Percentiles rank a stretch among this genome's conserved stretches.
phyloP scores from a whole-genome alignment of 2,797 vertebrate genomes.

The Chelmon rostratus region DNA sequence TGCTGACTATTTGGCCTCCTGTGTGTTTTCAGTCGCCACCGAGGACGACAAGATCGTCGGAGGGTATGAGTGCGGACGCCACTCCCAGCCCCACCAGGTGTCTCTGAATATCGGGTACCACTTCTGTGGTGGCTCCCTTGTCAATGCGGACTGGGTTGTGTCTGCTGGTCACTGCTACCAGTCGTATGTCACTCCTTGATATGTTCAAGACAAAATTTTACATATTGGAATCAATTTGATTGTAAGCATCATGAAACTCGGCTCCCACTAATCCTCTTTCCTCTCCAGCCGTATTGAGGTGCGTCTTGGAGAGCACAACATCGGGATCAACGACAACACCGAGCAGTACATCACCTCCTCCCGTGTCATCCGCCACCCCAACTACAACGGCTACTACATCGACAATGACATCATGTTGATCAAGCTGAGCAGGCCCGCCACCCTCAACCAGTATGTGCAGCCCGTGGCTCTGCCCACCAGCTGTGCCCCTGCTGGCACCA shows the following conservation, averaged over 20 bases:
- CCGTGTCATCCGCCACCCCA: slow-evolving; percentile 83
- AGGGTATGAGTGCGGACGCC: slow-evolving; percentile 71
- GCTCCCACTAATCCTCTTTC: background rate
- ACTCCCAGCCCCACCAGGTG: slow-evolving; percentile 78
- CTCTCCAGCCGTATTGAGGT: slow-evolving; percentile 83
- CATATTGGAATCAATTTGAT: background rate
- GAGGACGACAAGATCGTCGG: slow-evolving; percentile 83
- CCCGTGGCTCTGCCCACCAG: slow-evolving; percentile 82
- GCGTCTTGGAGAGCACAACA: slow-evolving; percentile 87
- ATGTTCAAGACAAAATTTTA: background rate
- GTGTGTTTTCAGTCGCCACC: slow-evolving; percentile 49
- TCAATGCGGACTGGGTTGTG: slow-evolving; percentile 79
- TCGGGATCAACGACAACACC: slow-evolving; percentile 68
- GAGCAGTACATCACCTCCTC: slow-evolving; percentile 85
- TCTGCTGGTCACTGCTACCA: slow-evolving; percentile 84
- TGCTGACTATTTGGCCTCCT: too few species aligned
- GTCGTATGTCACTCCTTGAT: slow-evolving; percentile 44
- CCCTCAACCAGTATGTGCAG: slow-evolving; percentile 81
- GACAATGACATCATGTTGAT: slow-evolving; percentile 93
- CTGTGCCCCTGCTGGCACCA: slow-evolving; percentile 83
- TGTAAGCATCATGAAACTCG: background rate
- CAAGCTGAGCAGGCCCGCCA: slow-evolving; percentile 84
- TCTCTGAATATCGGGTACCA: slow-evolving; percentile 79
- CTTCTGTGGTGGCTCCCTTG: slow-evolving; percentile 81
- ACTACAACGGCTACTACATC: slow-evolving; percentile 68